phyloP scores from a whole-genome alignment of 2,888 invertebrate species.

The Cantharis nigra region DNA sequence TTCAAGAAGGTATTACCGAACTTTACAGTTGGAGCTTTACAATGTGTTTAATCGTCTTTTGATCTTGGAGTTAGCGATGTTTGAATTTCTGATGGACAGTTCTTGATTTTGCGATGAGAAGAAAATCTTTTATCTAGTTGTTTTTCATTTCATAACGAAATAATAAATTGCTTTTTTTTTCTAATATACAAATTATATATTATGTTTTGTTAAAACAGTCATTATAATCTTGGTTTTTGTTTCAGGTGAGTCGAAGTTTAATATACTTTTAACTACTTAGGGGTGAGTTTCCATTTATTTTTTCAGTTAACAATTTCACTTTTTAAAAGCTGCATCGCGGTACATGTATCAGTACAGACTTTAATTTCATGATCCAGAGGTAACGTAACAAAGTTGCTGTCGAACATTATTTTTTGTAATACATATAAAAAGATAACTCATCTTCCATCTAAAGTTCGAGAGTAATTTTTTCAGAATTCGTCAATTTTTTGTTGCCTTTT shows the following conservation, averaged over 20 bases:
- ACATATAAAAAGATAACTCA: background rate
- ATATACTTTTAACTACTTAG: background rate
- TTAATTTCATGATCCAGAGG: background rate
- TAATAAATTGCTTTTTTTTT: background rate
- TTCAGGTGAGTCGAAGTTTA: background rate
- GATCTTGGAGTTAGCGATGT: background rate
- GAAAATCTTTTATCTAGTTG: background rate
- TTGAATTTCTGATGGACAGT: background rate
- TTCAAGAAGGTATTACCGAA: background rate
- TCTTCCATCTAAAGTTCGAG: background rate
- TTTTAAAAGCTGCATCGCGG: background rate
- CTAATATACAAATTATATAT: background rate
- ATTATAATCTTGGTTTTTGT: background rate
- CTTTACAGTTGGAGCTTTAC: slow-evolving; percentile 1
- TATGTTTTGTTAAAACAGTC: background rate
- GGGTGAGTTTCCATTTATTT: background rate
- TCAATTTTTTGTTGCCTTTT: background rate
- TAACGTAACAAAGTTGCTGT: background rate
- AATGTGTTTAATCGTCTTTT: slow-evolving; percentile 4
- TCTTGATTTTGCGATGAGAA: background rate
- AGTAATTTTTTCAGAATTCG: background rate
- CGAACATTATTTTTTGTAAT: background rate
- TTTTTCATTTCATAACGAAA: background rate
- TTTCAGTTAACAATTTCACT: background rate
- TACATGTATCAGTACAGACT: background rate